Conservation (phyloP, 2,888 invertebrate genomes). For the Dicyrtoma fusca region DNA sequence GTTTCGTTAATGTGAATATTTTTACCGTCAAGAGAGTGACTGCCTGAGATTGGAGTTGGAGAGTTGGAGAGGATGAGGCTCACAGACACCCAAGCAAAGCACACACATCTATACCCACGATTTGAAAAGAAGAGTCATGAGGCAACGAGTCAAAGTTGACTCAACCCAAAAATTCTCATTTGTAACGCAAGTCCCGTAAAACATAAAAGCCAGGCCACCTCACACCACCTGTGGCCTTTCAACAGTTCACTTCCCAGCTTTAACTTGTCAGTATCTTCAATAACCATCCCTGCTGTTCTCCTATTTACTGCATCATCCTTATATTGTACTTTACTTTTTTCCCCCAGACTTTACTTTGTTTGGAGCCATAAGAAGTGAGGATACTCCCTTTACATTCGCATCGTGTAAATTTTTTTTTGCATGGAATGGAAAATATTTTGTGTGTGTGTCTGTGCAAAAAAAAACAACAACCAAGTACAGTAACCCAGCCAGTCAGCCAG, state of each 20-base stretch:
- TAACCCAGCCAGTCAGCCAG: no score
- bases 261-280: not conserved
- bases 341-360: not conserved
- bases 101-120: no score
- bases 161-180: constrained; percentile 12
- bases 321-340: not conserved
- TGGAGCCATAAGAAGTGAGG: not conserved
- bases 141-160: constrained; percentile 14
- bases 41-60: no score
- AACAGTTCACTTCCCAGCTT: not conserved
- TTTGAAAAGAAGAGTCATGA: not conserved
- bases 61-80: no score
- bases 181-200: constrained; percentile 9
- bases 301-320: constrained; percentile 1
- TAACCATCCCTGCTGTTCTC: constrained; percentile 14
- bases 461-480: no score
- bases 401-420: no score
- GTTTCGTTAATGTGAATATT: no score
- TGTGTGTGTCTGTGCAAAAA: no score
- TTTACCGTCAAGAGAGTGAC: no score
- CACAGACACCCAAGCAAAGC: no score
- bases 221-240: constrained; percentile 16
- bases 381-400: not conserved
- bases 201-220: constrained; percentile 13
- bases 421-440: no score